Base-by-base conservation (phyloP, 2,888 invertebrate genomes). In the Drosophila robusta region DNA sequence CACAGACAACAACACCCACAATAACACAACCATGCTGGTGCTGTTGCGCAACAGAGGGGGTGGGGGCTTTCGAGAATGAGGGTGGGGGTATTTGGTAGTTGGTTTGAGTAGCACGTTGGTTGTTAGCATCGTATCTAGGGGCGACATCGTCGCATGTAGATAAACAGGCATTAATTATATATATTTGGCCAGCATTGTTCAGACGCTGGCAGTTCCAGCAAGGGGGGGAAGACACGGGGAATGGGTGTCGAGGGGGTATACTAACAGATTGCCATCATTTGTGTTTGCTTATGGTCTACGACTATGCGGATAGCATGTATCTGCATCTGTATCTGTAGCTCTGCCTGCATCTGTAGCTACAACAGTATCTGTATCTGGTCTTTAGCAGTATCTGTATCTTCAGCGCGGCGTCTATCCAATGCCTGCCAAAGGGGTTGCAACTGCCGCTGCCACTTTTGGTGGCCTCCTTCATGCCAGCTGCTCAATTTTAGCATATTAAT, bases 111-210 rank as follows among this genome's bases (percentile, higher is more conserved):
- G 52, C 51, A 42, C 41, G 32, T 46, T 41, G 42, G 44, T 38
- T 64, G 63, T 36, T 54, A 24, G 55, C 38, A 22, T 36, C 42
- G 50, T 66, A 65, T 65, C 45, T 70, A 45, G 55, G 46, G 51
- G 62, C 76, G 60, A 72, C 72, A 68, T 63, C 68, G 76, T 74
- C 58, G 80, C 86, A 82, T 82, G 78, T 81, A 74, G 87, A 83
- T 86, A 83, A 86, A 80, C 84, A 86, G 74, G 70, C 75, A 80
- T 80, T 86, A 80, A 78, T 78, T 65, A 80, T 80, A 78, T 78
- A 86, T 76, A 86, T 83, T 83, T 80, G 58, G 70, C 38, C 46
- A 70, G 66, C 62, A 69, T 74, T 69, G 54, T 74, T 52, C 54
- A 69, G 50, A 49, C 47, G 38, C 39, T 46, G 50, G 44, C 44